Conservation (phyloP, 2,888 invertebrate genomes). For the Blastobasis adustella region DNA sequence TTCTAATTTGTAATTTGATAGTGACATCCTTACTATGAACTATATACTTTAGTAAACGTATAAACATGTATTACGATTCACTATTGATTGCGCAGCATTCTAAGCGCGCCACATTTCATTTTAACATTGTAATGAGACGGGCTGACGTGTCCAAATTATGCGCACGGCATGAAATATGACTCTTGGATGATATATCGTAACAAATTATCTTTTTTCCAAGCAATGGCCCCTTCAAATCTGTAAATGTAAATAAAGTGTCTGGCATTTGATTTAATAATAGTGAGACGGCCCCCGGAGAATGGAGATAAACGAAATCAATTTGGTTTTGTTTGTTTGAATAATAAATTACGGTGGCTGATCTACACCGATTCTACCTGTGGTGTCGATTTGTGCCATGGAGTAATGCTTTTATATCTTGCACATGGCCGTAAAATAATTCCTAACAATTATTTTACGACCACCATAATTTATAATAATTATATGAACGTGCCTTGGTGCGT, state of each 20-base stretch:
- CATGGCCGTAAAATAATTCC: too few relatives aligned
- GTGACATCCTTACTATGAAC: too few relatives aligned
- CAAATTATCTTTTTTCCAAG: constrained; percentile 54
- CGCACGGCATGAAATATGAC: constrained; percentile 46
- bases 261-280: constrained; percentile 57
- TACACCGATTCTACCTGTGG: too few relatives aligned
- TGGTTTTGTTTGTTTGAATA: constrained; percentile 38
- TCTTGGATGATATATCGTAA: constrained; percentile 54
- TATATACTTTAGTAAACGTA: too few relatives aligned
- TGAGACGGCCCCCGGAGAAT: constrained; percentile 16
- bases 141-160: constrained; percentile 14
- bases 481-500: too few relatives aligned
- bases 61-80: too few relatives aligned
- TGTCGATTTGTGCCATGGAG: too few relatives aligned
- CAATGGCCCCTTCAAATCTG: constrained; percentile 38
- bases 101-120: constrained; percentile 20
- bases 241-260: constrained; percentile 63
- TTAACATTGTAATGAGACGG: constrained; percentile 52
- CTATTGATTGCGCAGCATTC: too few relatives aligned
- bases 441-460: too few relatives aligned
- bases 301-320: constrained; percentile 29
- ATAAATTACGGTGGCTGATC: neutral
- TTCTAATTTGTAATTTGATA: too few relatives aligned
- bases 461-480: too few relatives aligned
- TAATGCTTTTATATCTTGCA: too few relatives aligned